phyloP scores from a whole-genome alignment of 2,113 vertebrate species.

The Stictonetta naevosa region DNA sequence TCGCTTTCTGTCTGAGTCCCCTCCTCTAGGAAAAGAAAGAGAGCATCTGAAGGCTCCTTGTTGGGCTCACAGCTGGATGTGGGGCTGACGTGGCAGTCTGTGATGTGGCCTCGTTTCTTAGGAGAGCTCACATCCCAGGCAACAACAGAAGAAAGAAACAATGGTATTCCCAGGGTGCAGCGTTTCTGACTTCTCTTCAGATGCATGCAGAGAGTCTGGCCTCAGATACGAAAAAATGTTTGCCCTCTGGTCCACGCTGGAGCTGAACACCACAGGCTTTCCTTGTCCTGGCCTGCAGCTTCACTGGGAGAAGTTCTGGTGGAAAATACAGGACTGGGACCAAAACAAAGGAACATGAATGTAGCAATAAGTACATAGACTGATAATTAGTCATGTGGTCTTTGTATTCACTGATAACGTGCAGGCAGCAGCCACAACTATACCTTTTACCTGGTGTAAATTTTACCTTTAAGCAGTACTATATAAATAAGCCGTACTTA shows the following conservation, averaged over 20 bases:
- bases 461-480: too few species aligned
- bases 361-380: background rate
- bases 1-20: background rate
- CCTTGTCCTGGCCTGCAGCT: background rate
- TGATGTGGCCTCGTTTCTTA: background rate
- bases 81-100: background rate
- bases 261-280: background rate
- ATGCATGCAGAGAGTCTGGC: background rate
- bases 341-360: background rate
- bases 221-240: background rate
- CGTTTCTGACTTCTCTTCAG: background rate
- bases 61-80: background rate
- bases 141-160: background rate
- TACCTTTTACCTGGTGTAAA: background rate
- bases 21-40: background rate
- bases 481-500: background rate
- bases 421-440: background rate
- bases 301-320: background rate
- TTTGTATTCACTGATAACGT: background rate
- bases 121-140: background rate
- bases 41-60: background rate
- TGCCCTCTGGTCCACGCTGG: accelerated
- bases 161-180: accelerated
- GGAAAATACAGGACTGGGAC: background rate
- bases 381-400: background rate